Evolutionary conservation across 1,140 invertebrate species (phyloP), one percentile per base, ranked within the genome.

Genomic region (Bacillus rossius): DNA sequence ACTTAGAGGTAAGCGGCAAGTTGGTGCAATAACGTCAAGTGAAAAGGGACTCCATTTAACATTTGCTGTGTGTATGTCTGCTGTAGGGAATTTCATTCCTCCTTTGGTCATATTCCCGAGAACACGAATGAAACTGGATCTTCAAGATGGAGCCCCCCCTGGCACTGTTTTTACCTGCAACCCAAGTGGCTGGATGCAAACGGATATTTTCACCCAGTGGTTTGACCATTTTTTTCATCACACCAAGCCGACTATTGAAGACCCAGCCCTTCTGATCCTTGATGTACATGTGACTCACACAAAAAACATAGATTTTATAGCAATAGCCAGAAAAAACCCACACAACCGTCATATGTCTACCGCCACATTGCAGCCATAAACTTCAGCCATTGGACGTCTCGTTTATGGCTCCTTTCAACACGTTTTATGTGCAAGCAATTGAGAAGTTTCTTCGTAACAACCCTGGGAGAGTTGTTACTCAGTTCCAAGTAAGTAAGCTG

Each of bases 351-450:
- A 20, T 67, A 38, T 65, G 57, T 29, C 59, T 72, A 10, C 70
- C 72, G 8, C 68, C 72, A 38, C 71, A 75, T 40, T 64, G 62
- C 51, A 70, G 65, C 3, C 68, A 72, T 45, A 63, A 68, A 49
- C 47, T 78, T 7, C 74, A 77, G 55, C 72, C 74, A 14, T 62
- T 77, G 2, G 75, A 76, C 61, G 68, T 73, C 10, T 62, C 61
- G 40, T 69, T 77, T 58, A 73, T 75, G 64, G 63, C 61, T 23
- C 29, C 4, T 7, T 34, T 34, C 29, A 68, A 63, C 19, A 63
- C 63, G 20, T 66, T 65, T 57, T 71, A 63, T 53, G 57, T 62
- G 48, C 43, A 62, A 57, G 62, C 54, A 40, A 47, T 59, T 40
- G 42, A 60, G 43, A 52, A 45, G 16, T 71, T 64, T 59, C 43